Conservation (phyloP, 2,888 invertebrate genomes). For the Lepidonotus clava region DNA sequence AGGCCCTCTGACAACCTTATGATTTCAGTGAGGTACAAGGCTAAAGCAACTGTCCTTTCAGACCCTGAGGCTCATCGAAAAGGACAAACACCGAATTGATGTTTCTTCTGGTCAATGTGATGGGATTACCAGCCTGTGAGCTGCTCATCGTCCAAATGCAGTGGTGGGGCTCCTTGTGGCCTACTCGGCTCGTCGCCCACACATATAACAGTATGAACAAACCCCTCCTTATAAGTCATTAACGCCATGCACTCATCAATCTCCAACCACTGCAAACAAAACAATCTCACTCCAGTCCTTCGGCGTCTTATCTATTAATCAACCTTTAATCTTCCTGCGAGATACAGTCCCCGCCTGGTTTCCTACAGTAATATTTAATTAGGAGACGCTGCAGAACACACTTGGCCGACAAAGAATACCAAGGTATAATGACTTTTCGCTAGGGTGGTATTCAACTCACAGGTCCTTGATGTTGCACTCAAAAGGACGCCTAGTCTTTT, state of each 20-base stretch:
- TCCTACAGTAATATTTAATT: slow-evolving; percentile 20
- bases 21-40: no score
- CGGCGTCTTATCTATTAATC: neutral
- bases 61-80: no score
- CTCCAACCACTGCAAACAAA: neutral
- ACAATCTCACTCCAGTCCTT: neutral
- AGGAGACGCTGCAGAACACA: slow-evolving; percentile 7
- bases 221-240: neutral
- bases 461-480: slow-evolving; percentile 12
- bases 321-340: slow-evolving; percentile 5
- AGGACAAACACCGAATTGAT: no score
- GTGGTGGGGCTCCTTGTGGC: no score
- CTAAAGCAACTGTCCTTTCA: no score
- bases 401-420: neutral
- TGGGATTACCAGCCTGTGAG: no score
- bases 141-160: no score
- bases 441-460: slow-evolving; percentile 6
- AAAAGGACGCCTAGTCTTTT: neutral
- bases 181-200: no score
- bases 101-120: no score
- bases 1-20: no score
- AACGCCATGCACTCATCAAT: neutral
- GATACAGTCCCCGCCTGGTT: neutral
- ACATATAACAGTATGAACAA: no score
- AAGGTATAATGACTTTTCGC: neutral